A percentile compares a stretch with the other conserved stretches of the same genome.
These are phyloP conservation scores for Eptatretus burgeri DNA, from an alignment of 2,113 vertebrate genomes.

Conservation along the genomic window DNA sequence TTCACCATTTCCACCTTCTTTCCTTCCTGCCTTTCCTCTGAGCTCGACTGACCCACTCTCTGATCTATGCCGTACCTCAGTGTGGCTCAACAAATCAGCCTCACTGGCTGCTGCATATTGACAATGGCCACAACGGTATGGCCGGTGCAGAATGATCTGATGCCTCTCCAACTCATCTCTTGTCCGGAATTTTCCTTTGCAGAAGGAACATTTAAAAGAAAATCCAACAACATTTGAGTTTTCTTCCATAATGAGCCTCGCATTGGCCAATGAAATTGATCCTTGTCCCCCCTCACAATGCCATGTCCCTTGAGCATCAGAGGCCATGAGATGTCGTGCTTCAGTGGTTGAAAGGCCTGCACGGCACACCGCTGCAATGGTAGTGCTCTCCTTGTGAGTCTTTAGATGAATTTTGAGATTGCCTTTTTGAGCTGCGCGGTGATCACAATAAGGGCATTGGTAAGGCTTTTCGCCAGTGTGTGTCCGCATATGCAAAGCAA, in stretches of 20 bases:
- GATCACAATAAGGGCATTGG: constrained; percentile 94
- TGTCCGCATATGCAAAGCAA: constrained; percentile 92
- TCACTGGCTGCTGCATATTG: constrained; percentile 86
- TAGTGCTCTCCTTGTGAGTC: constrained; percentile 23
- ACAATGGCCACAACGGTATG: constrained; percentile 91
- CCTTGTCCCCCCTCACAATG: constrained; percentile 74
- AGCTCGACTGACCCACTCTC: constrained; percentile 17
- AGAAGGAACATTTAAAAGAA: constrained; percentile 39
- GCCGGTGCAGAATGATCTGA: constrained; percentile 90
- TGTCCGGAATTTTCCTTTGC: constrained; percentile 98
- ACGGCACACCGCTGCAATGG: constrained; percentile 20
- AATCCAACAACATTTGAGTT: no score
- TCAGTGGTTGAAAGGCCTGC: constrained; percentile 24
- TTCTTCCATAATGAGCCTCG: no score
- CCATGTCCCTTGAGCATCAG: constrained; percentile 39
- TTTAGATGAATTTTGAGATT: constrained; percentile 95
- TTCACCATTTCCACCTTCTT: constrained; percentile 12
- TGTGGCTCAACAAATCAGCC: constrained; percentile 80
- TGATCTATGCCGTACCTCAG: constrained; percentile 21
- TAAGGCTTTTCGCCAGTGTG: constrained; percentile 97
- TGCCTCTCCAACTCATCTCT: constrained; percentile 79
- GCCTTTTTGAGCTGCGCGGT: constrained; percentile 82
- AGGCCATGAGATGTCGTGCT: no score
- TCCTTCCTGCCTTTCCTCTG: neutral
- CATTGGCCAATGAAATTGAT: no score